These are phyloP conservation scores for Oryzias dopingdopingensis DNA, from an alignment of 2,797 vertebrate genomes.

Conservation along the genomic window DNA sequence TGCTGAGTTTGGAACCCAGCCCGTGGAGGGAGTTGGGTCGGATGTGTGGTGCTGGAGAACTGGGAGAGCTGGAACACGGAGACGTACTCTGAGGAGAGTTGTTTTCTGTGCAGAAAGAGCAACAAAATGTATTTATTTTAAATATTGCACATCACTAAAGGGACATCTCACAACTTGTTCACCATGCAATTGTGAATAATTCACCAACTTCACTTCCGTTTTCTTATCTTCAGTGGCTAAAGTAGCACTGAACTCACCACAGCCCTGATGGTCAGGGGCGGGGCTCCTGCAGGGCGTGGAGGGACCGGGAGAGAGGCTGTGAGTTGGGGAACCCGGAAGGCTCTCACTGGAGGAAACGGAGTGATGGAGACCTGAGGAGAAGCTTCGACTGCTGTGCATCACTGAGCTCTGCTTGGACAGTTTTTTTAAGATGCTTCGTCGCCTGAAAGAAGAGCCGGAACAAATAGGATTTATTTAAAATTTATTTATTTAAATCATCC, in stretches of 20 bases:
- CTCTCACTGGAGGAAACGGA: slow-evolving; percentile 95
- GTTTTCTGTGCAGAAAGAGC: slow-evolving; percentile 72
- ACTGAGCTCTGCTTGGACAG: slow-evolving; percentile 90
- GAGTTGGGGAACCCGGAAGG: slow-evolving; percentile 92
- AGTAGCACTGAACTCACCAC: slow-evolving; percentile 61
- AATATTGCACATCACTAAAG: neutral
- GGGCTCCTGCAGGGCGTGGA: slow-evolving; percentile 88
- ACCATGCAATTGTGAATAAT: neutral
- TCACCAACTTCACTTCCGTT: neutral
- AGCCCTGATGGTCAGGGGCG: slow-evolving; percentile 81
- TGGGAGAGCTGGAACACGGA: slow-evolving; percentile 90
- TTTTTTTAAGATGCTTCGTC: slow-evolving; percentile 90
- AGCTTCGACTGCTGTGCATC: slow-evolving; percentile 93
- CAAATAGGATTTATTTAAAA: neutral
- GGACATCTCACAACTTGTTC: neutral
- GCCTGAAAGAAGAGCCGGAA: slow-evolving; percentile 61
- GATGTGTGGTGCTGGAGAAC: slow-evolving; percentile 88
- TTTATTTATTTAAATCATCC: too few relatives aligned
- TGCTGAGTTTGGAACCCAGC: slow-evolving; percentile 86
- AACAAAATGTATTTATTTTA: neutral
- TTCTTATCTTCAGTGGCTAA: neutral
- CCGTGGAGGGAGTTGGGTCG: slow-evolving; percentile 94
- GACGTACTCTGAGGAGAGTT: slow-evolving; percentile 88
- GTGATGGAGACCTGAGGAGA: slow-evolving; percentile 93
- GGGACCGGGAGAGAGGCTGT: slow-evolving; percentile 91